Base-by-base conservation (phyloP, 2,113 vertebrate species). In the Coturnix japonica region DNA sequence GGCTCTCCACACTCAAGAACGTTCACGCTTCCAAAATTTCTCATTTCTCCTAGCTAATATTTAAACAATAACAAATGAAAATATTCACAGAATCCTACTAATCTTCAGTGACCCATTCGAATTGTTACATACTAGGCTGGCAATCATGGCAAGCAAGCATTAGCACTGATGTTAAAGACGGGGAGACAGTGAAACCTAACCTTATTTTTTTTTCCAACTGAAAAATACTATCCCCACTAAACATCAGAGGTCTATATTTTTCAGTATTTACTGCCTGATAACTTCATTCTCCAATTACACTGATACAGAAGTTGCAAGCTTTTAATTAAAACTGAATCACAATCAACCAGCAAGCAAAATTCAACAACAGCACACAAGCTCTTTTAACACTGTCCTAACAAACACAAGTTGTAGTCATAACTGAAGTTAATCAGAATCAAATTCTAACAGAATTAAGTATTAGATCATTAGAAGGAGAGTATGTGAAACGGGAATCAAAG, bases 121-220 rank as follows among this genome's bases (percentile, higher is more conserved):
- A 49, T 60, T n/a, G 67, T 15, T 33, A 44, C 11, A 30, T 7
- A 74, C 5, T 21, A 80, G 14, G 33, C 47, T 49, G 39, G 31
- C 41, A 46, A 74, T 46, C 28, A 56, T 13, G 22, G 77, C 16
- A 11, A 66, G 28, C 13, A 67, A 60, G 47, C 30, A 63, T 5
- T 4, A 59, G 11, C 51, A 7, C 12, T 73, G 44, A 5, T 56
- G 7, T 33, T 61, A 56, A 0, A 89, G 22, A 1, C 0, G 1
- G 5, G 11, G 25, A 76, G 11, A 75, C 35, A 70, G 57, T 8
- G 67, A 91, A 74, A 26, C 10, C 51, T 82, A 57, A 28, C 13
- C 54, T 89, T 46, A 35, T 37, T 35, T 25, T n/a, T 43, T 33
- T 35, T 25, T 33, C 56, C 64, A 51, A 11, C 11, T 28, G 33